Base-by-base conservation (phyloP, 2,888 invertebrate species). In the Mesoligia furuncula region DNA sequence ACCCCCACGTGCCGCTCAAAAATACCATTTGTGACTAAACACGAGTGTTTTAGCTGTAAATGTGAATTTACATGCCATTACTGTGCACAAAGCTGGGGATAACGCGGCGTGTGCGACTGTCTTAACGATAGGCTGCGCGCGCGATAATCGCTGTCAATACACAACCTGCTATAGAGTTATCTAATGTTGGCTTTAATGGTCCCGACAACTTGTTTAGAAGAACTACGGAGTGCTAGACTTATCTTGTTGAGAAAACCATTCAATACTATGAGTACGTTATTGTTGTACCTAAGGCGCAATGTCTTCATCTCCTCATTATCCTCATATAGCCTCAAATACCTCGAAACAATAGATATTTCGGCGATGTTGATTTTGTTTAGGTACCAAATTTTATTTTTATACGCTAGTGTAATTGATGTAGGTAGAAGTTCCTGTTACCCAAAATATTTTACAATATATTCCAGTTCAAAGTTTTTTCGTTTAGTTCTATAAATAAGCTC, bases 51-150 rank as follows among this genome's bases (percentile, higher is more conserved):
- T 84, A 78, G 81, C 81, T 81, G 84, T 89, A 87, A 90, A 90
- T 89, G 88, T 84, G 86, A 89, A 91, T 91, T 91, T 91, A 89
- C 91, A 90, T 90, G 86, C 86, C 89, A 89, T 91, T 91, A 91
- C 89, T 73, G 83, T 75, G 70, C 74, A 70, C 51, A 36, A 78
- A 27, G 15, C 45, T 54, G 81, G 11, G 61, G 31, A 27, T 68
- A 75, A 77, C 45, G 73, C 17, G 71, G 17, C 54, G 57, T 67
- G 69, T 69, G 36, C n/a, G 36, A 24, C 48, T 61, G 48, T 57
- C 48, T 11, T 54, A 68, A 68, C 67, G 65, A 62, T 39, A 31
- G 59, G 20, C 66, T 73, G 39, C 6, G 48, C 67, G 57, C 13
- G 6, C 24, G 73, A 20, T 61, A 45, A 45, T 64, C 54, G 36